Base-by-base conservation (phyloP, 2,113 vertebrate genomes). In the Poeciliopsis turrubarensis region DNA sequence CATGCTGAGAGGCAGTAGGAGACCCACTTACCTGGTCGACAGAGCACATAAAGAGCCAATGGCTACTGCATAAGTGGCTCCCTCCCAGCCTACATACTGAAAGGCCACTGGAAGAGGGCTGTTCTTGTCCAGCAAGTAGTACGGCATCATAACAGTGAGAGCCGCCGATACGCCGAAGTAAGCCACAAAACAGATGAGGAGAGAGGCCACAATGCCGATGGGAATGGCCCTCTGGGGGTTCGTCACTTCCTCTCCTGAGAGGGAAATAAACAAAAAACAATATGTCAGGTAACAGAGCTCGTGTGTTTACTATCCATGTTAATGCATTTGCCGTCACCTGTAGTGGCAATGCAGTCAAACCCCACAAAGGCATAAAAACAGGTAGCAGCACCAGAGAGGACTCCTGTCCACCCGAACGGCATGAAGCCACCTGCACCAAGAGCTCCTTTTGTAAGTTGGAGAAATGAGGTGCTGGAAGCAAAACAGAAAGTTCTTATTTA, bases 361-460 rank as follows among this genome's bases (percentile, higher is more conserved):
- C 98, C 98, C 44, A 99, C 96, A 0, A 99, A 99, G 75, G 97
- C 98, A 34, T 99, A 99, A 90, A 99, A 99, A 79, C 98, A 99
- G 0, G 97, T 99, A 1, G 97, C 97, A 26, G 98, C 97, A 14
- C 98, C 97, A 0, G 97, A 97, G 2, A 99, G 94, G 57, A 99
- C 96, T 17, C 97, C 98, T 0, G 90, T 84, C 77, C 96, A 91
- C 2, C 97, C 98, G 15, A 96, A 99, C 2, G 97, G 97, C 96
- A 98, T 96, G 89, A 99, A 99, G 0, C 98, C 98, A 2, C 98
- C 97, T 1, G 22, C 8, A 0, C 96, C 97, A 0, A 95, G 91
- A 13, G 2, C 54, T 66, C 88, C 51, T 4, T 13, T 8, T 13
- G 65, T 13, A 0, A 37, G 57, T 2, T 78, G 17, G 13, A 14